Evolutionary conservation across 2,113 vertebrate species (phyloP), one percentile per base, ranked within the genome.

Genomic region (Psammodynastes pulverulentus): DNA sequence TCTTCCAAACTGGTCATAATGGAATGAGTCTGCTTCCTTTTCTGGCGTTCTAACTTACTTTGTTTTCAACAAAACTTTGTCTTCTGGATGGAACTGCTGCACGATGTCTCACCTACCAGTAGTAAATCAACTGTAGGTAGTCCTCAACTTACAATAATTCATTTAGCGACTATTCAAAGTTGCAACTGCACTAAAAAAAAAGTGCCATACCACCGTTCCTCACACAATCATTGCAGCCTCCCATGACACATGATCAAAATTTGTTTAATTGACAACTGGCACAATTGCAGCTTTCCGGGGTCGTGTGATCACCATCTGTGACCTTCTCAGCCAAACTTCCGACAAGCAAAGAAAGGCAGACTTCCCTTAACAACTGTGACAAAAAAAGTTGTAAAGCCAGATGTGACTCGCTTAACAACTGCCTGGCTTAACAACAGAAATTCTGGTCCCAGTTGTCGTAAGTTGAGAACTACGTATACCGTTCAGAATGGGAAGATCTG

Each of bases 51-150:
- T 15, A 46, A 34, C 26, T 87, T 79, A 67, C 29, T 72, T 88
- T 43, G 4, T 23, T 90, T 39, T 29, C 87, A 79, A 67, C 62
- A 79, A 84, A 93, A 29, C 39, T 29, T 46, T 24, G 17, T 24
- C 34, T 72, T 29, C 39, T 87, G 84, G 46, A 54, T 4, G 21
- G 53, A 19, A 39, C 34, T 90, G 23, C 26, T 54, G 62, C 10
- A 79, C 26, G 79, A n/a, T 91, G 34, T 91, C 62, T 91, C 45
- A 88, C 89, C 43, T 90, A n/a, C n/a, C n/a, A n/a, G n/a, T 49
- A 89, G 24, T 91, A 93, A 93, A 52, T 84, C 43, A 86, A 91
- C 84, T 91, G 29, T 29, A 29, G 56, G 3, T 58, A 10, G 24
- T 12, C 56, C 24, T 58, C 26, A 26, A 29, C 3, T 58, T 58